These are phyloP conservation scores for Steromphala cineraria DNA, from an alignment of 2,888 invertebrate genomes.

Conservation along the genomic window DNA sequence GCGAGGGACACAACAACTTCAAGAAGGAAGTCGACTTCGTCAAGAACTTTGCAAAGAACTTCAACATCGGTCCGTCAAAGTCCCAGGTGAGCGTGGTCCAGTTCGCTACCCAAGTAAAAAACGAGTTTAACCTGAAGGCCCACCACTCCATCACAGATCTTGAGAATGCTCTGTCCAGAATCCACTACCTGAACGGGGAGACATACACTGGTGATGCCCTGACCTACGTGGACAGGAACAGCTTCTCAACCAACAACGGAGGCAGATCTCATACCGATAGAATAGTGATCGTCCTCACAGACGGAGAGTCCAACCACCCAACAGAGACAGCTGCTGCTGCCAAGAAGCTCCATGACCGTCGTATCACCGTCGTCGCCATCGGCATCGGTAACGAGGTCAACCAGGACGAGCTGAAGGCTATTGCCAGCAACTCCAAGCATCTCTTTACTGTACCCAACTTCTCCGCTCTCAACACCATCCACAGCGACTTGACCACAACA, in stretches of 20 bases:
- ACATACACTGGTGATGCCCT: conserved; percentile 51
- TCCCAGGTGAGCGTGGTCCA: conserved; percentile 48
- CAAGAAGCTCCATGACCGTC: conserved; percentile 35
- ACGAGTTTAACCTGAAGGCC: conserved; percentile 46
- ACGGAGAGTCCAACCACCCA: conserved; percentile 45
- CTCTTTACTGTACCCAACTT: conserved; percentile 43
- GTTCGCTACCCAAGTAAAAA: conserved; percentile 41
- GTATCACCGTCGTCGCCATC: conserved; percentile 43
- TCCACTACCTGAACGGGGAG: conserved; percentile 43
- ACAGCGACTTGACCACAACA: conserved; percentile 39
- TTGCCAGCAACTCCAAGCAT: conserved; percentile 33
- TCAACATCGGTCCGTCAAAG: conserved; percentile 37
- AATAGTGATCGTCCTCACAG: conserved; percentile 49
- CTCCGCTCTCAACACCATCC: conserved; percentile 38
- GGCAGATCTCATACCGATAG: conserved; percentile 41
- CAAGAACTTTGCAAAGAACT: conserved; percentile 30
- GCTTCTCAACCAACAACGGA: conserved; percentile 45
- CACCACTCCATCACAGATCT: conserved; percentile 39
- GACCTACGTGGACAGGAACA: conserved; percentile 37
- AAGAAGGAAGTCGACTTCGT: conserved; percentile 43
- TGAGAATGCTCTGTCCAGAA: conserved; percentile 36
- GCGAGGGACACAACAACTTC: conserved; percentile 43
- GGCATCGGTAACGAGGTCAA: conserved; percentile 47
- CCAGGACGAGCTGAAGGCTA: conserved; percentile 33
- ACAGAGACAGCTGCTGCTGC: conserved; percentile 31